Evolutionary conservation across 1,140 invertebrate species (phyloP).

Genomic region (Bombus pascuorum): DNA sequence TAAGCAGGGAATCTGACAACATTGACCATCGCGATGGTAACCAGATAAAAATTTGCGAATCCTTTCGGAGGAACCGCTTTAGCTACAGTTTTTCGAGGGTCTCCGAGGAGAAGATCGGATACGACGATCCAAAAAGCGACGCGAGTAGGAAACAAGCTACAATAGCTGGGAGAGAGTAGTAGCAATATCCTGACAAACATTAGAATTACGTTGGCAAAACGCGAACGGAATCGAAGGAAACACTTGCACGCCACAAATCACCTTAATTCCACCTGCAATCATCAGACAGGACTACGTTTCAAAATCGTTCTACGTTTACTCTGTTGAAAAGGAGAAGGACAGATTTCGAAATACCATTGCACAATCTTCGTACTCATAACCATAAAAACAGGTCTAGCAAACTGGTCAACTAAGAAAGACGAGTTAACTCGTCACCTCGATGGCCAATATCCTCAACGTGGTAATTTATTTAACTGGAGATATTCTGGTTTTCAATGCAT

Average conservation of each 20-base stretch:
- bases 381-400: background rate
- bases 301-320: background rate
- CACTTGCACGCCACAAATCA: background rate
- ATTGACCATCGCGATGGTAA: background rate
- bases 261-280: background rate
- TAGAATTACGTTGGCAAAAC: background rate
- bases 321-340: background rate
- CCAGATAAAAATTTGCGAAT: background rate
- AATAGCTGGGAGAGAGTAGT: too few species aligned
- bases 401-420: background rate
- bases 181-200: background rate
- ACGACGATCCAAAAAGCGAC: background rate
- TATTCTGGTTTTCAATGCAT: background rate
- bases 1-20: conserved; percentile 2
- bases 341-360: background rate
- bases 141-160: background rate
- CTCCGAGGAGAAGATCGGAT: background rate
- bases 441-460: background rate
- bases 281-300: background rate
- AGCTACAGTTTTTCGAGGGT: background rate
- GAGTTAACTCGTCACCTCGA: background rate
- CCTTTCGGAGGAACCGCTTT: background rate
- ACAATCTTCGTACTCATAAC: background rate
- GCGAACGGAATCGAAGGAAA: background rate
- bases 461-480: background rate